Evolutionary conservation across 2,113 vertebrate species (phyloP), one percentile per base, ranked within the genome.

Genomic region (Piliocolobus tephrosceles): DNA sequence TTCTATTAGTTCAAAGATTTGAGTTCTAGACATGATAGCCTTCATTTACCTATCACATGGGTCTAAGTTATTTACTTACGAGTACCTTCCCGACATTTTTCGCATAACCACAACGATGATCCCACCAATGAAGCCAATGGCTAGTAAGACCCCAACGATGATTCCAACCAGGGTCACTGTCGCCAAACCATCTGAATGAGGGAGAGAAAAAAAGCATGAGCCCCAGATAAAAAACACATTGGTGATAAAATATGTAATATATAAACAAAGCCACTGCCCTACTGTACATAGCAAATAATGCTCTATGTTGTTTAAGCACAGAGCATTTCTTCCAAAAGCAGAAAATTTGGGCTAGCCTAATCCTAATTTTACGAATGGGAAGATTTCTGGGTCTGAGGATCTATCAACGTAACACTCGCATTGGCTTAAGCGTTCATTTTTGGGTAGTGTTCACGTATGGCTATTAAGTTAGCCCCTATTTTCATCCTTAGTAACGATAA

Each of bases 71-170:
- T 97, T 97, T 98, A 99, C 99, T 99, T 99, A 99, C 98, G 98
- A 99, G 98, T 98, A 99, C 98, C 99, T 98, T 97, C 99, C 99
- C 3, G 98, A 99, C 98, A 99, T 98, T 98, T 99, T 99, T 94
- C 98, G 98, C 32, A 98, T 98, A 10, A 98, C 91, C 79, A 98
- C 94, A 0, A 98, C 86, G 70, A 98, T 81, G 94, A 99, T 96
- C 35, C 97, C 98, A 58, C 98, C 98, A 7, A 98, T 82, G 79
- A 99, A 96, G 80, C 95, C 98, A 27, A 99, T 98, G 87, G 98
- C 97, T 22, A 99, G 70, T n/a, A 99, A 78, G 90, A 99, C 97
- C 16, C 99, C 99, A 47, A 98, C 40, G 78, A 99, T 98, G 68
- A 99, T 99, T 95, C 98, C 99, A 90, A 98, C 97, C 91, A 99